phyloP scores from a whole-genome alignment of 2,888 invertebrate species.

The Entomobrya multifasciata region DNA sequence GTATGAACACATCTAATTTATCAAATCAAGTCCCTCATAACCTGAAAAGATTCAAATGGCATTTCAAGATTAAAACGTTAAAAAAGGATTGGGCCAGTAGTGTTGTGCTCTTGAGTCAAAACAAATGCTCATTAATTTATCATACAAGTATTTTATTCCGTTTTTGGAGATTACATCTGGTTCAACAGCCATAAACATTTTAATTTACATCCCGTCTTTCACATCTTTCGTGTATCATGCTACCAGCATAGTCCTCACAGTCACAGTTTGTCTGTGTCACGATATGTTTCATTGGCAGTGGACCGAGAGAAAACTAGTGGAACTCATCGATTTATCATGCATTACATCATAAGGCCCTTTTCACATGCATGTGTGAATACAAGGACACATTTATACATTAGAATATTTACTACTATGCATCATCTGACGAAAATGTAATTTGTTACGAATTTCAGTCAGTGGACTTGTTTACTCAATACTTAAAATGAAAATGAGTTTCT shows the following conservation, averaged over 20 bases:
- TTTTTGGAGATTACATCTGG: slow-evolving; percentile 36
- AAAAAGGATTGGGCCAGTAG: neutral
- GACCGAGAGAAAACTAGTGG: slow-evolving; percentile 39
- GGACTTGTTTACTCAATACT: slow-evolving; percentile 7
- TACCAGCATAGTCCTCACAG: no score
- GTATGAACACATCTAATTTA: neutral
- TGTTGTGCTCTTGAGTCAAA: neutral
- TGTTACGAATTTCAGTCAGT: neutral
- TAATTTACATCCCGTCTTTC: neutral
- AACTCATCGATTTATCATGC: slow-evolving; percentile 51
- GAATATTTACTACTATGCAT: neutral
- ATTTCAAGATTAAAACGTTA: slow-evolving; percentile 8
- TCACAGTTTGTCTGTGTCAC: neutral
- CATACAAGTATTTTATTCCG: slow-evolving; percentile 32
- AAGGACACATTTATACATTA: neutral
- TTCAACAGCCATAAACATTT: neutral
- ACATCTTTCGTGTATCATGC: no score
- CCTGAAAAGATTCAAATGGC: slow-evolving; percentile 7
- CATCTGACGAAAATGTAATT: slow-evolving; percentile 24
- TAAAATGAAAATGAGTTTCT: slow-evolving; percentile 9
- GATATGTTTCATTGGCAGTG: slow-evolving; percentile 45
- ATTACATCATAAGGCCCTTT: slow-evolving; percentile 44
- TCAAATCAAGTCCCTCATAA: neutral
- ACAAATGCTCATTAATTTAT: slow-evolving; percentile 38
- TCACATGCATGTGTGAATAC: neutral